Conservation (phyloP, 2,797 vertebrate species). For the Lithobates pipiens region DNA sequence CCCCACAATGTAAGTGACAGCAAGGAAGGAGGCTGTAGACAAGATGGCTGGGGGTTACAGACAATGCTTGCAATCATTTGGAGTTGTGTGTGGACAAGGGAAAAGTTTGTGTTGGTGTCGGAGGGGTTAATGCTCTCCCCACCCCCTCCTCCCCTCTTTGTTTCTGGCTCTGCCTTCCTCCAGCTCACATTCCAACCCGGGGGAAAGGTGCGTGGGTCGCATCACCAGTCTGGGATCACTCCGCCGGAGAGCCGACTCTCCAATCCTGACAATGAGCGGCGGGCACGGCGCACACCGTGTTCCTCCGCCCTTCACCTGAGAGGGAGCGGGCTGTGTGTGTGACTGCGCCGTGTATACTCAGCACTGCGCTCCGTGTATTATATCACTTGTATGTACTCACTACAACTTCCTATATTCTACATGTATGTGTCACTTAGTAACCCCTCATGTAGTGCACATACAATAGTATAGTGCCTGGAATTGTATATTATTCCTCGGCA, state of each 20-base stretch:
- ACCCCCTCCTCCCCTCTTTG: constrained; percentile 45
- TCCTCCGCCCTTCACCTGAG: constrained; percentile 43
- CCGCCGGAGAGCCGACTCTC: constrained; percentile 22
- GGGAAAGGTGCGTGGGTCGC: constrained; percentile 44
- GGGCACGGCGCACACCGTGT: neutral
- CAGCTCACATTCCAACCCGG: constrained; percentile 59
- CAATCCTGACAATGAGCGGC: constrained; percentile 54
- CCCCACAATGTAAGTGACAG: neutral
- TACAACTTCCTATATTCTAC: too few relatives aligned
- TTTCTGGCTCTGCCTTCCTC: constrained; percentile 52
- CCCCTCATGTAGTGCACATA: too few relatives aligned
- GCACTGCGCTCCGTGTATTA: too few relatives aligned
- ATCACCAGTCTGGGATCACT: constrained; percentile 36
- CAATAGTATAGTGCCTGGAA: too few relatives aligned
- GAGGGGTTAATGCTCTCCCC: constrained; percentile 34
- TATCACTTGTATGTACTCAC: too few relatives aligned
- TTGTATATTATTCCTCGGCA: neutral
- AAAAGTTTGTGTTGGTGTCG: neutral
- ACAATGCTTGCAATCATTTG: neutral
- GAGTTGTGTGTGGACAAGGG: neutral
- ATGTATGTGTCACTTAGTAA: too few relatives aligned
- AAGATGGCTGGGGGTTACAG: neutral
- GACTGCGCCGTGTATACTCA: too few relatives aligned
- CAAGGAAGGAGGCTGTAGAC: neutral
- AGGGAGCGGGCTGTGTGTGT: neutral